Percentiles rank a stretch among this genome's conserved stretches.
phyloP scores from a whole-genome alignment of 2,888 invertebrate genomes.

The Hoplodrina blanda region DNA sequence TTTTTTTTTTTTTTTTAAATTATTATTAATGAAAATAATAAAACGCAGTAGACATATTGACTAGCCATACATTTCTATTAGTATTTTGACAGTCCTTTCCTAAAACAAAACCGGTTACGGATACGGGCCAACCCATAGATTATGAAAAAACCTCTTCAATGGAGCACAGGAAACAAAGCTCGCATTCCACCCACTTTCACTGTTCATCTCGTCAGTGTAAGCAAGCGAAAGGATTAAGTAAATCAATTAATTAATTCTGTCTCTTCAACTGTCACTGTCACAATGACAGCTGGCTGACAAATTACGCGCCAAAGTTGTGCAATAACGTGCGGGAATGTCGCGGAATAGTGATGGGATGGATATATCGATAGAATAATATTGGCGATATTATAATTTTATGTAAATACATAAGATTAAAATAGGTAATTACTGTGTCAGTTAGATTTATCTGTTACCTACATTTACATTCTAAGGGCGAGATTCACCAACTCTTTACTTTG shows the following conservation, averaged over 20 bases:
- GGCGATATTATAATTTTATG: too few relatives aligned
- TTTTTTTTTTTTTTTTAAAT: too few relatives aligned
- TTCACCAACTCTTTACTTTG: too few relatives aligned
- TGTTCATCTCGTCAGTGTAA: slow-evolving; percentile 37
- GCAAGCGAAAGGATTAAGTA: slow-evolving; percentile 42
- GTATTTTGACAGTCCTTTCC: not conserved
- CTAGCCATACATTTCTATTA: too few relatives aligned
- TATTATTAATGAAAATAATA: too few relatives aligned
- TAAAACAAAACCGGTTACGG: slow-evolving; percentile 14
- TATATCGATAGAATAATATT: slow-evolving; percentile 10
- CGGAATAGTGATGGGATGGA: slow-evolving; percentile 10
- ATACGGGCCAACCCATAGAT: not conserved
- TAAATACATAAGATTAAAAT: too few relatives aligned
- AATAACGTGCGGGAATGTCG: slow-evolving; percentile 11
- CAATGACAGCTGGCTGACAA: slow-evolving; percentile 51
- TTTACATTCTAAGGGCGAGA: too few relatives aligned
- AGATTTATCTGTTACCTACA: too few relatives aligned
- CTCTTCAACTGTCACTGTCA: slow-evolving; percentile 35
- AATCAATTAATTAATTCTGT: slow-evolving; percentile 43
- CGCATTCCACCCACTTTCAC: slow-evolving; percentile 33
- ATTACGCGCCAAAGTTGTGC: slow-evolving; percentile 48
- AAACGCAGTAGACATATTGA: too few relatives aligned
- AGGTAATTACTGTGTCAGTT: too few relatives aligned
- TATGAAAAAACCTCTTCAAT: slow-evolving; percentile 3
- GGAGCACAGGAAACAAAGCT: slow-evolving; percentile 32